Percentiles rank a stretch among this genome's conserved stretches.
Evolutionary conservation across 2,888 invertebrate genomes (phyloP).

Genomic region (Eristalis arbustorum): DNA sequence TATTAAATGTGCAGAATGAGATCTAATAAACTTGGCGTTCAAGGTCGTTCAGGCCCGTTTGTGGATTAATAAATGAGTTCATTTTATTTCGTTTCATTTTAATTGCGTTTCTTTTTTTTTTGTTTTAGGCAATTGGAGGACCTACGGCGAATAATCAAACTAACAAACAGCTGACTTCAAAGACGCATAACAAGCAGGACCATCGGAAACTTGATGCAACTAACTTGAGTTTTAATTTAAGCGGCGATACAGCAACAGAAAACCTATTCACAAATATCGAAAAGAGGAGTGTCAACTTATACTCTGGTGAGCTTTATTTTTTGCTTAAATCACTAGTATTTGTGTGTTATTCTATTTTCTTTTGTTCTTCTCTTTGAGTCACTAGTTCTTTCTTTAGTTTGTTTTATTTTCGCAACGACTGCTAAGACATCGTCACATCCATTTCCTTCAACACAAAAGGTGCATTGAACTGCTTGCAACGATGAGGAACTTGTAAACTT

Average conservation of each 20-base stretch:
- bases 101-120: conserved; percentile 20
- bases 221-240: conserved; percentile 24
- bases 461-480: not conserved
- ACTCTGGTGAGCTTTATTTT: conserved; percentile 42
- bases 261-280: conserved; percentile 35
- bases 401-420: not conserved
- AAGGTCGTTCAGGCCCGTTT: conserved; percentile 36
- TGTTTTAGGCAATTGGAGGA: conserved; percentile 74
- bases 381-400: not conserved
- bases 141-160: conserved; percentile 42
- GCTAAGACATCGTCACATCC: not conserved
- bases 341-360: not conserved
- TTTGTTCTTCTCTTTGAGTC: not conserved
- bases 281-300: conserved; percentile 16
- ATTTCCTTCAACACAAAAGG: not conserved
- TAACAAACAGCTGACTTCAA: conserved; percentile 71
- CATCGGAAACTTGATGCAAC: conserved; percentile 29
- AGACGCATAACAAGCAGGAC: conserved; percentile 71
- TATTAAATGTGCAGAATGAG: conserved; percentile 29
- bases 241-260: conserved; percentile 42
- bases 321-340: not conserved
- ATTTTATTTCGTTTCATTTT: conserved; percentile 40
- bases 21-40: conserved; percentile 35
- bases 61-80: conserved; percentile 14
- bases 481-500: not conserved